Evolutionary conservation across 2,888 invertebrate genomes (phyloP).

Genomic region (Beris chalybata): DNA sequence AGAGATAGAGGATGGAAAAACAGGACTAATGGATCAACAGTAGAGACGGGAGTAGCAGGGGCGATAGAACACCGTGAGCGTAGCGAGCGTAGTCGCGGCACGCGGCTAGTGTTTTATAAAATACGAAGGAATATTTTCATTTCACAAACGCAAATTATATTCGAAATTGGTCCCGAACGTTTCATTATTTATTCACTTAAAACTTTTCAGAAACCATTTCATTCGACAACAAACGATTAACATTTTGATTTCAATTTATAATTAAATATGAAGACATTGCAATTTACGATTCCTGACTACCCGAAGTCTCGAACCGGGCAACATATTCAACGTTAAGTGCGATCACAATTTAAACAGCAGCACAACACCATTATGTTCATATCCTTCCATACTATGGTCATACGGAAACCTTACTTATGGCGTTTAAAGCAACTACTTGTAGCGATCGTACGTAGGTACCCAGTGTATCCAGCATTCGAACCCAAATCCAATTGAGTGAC

Average conservation of each 20-base stretch:
- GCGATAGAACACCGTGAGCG: too few species aligned
- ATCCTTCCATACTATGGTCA: too few species aligned
- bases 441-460: too few species aligned
- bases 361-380: neutral
- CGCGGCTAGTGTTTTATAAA: neutral
- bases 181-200: conserved; percentile 1
- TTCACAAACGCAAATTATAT: too few species aligned
- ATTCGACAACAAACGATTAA: conserved; percentile 24
- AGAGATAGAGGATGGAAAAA: too few species aligned
- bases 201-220: conserved; percentile 8
- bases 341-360: conserved; percentile 14
- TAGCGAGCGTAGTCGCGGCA: too few species aligned
- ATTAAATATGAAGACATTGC: conserved; percentile 30
- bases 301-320: conserved; percentile 10
- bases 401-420: too few species aligned
- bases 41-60: too few species aligned
- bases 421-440: too few species aligned
- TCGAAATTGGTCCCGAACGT: too few species aligned
- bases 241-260: conserved; percentile 19
- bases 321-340: conserved; percentile 3
- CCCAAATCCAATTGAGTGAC: conserved; percentile 8
- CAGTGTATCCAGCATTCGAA: too few species aligned
- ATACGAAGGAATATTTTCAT: neutral
- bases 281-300: conserved; percentile 36
- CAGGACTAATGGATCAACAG: too few species aligned